Evolutionary conservation across 2,797 vertebrate species (phyloP), one percentile per base, ranked within the genome.

Genomic region (Coilia nasus): DNA sequence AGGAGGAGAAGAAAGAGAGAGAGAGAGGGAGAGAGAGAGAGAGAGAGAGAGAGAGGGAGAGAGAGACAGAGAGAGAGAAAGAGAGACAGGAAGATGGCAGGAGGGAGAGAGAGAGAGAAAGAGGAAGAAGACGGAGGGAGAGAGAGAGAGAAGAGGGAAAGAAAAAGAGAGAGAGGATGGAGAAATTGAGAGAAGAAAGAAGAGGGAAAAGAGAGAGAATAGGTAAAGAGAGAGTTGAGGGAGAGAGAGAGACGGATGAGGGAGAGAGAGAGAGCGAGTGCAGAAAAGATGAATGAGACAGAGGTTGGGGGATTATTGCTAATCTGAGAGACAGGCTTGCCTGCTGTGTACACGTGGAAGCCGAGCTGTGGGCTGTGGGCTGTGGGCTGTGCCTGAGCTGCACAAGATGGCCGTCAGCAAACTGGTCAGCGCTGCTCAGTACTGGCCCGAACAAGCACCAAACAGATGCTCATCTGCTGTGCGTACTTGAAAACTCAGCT

Each of bases 1-100:
- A 88, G 89, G 60, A 85, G 86, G 89, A 83, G 44, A 56, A 81
- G 60, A 87, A 84, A 89, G 91, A 87, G 28, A 75, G 12, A 1
- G 67, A 19, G 28, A 17, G 28, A 41, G 67, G 14, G 64, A 23
- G 60, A 7, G 60, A 67, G 62, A 3, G 23, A 67, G 44, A 56
- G 60, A 47, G 25, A 64, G 83, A 67, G 31, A 46, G 56, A 59
- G 11, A 44, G n/a, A 60, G 21, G 46, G 44, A 64, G 12, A 2
- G 46, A 50, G 23, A 21, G 21, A 64, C 56, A 25, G 19, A 11
- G 47, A 71, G 67, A 28, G 44, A 50, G 85, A 2, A 6, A 86
- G 82, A 78, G 54, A 56, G 54, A 59, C 47, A 25, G 44, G 44
- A 28, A 56, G 60, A 23, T n/a, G 1, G 23, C 23, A 64, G 23